Conservation (phyloP, 1,140 invertebrate species). For the Drosophila burlai region DNA sequence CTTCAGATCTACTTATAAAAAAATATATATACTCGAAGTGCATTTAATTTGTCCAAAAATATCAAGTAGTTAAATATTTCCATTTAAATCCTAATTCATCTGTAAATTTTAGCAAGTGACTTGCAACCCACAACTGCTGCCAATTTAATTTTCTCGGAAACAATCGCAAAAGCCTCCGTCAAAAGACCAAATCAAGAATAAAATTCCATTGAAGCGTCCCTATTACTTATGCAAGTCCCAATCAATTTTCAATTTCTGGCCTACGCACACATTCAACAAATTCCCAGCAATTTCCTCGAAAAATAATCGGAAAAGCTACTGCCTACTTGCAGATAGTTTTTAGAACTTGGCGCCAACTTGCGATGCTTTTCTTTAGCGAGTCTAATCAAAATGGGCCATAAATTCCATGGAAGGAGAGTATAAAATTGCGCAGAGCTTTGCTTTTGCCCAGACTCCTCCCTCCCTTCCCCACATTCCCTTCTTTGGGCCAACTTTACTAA, state of each 20-base stretch:
- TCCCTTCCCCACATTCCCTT: too few species aligned
- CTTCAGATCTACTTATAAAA: too few species aligned
- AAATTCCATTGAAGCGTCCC: slow-evolving; percentile 41
- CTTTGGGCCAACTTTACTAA: slow-evolving; percentile 72
- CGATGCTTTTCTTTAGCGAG: slow-evolving; percentile 25
- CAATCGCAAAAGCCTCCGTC: background rate
- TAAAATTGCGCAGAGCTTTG: slow-evolving; percentile 46
- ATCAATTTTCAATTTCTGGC: slow-evolving; percentile 74
- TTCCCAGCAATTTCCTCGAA: slow-evolving; percentile 17
- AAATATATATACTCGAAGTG: too few species aligned
- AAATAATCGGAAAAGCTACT: slow-evolving; percentile 53
- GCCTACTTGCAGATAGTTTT: slow-evolving; percentile 57
- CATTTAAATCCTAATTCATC: background rate
- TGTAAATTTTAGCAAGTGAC: background rate
- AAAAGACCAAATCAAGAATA: slow-evolving; percentile 14
- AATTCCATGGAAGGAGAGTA: slow-evolving; percentile 50
- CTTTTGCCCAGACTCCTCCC: slow-evolving; percentile 13
- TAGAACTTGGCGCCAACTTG: slow-evolving; percentile 23
- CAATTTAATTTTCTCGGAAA: slow-evolving; percentile 24
- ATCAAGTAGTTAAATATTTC: too few species aligned
- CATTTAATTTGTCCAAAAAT: too few species aligned
- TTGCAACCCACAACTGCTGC: background rate
- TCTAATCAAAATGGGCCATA: slow-evolving; percentile 70
- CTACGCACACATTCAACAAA: slow-evolving; percentile 12
- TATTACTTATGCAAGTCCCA: slow-evolving; percentile 77